Conservation (phyloP, 2,888 invertebrate genomes). For the Leptinotarsa rubiginosa region DNA sequence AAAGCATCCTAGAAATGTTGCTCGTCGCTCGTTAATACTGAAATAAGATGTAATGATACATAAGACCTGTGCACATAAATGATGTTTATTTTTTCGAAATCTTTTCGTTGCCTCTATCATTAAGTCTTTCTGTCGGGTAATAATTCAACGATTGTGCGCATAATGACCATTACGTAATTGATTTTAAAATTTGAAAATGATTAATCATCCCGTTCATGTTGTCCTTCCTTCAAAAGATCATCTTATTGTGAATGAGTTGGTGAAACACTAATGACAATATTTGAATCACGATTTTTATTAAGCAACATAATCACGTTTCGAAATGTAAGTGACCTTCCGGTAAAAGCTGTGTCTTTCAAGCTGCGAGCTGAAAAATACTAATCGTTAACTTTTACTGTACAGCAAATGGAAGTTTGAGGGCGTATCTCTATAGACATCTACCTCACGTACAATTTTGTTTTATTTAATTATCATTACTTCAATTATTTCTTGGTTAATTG, state of each 20-base stretch:
- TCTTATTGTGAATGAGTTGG: conserved; percentile 27
- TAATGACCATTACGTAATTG: conserved; percentile 39
- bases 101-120: conserved; percentile 9
- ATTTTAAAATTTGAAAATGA: conserved; percentile 42
- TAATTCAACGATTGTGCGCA: conserved; percentile 25
- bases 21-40: conserved; percentile 4
- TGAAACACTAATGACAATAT: conserved; percentile 33
- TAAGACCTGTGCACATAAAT: conserved; percentile 19
- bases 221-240: conserved; percentile 26
- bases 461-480: conserved; percentile 2
- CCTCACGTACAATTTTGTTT: conserved; percentile 5
- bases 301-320: conserved; percentile 10
- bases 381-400: conserved; percentile 11
- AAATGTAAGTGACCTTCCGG: conserved; percentile 20
- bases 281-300: conserved; percentile 35
- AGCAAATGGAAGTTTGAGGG: background rate
- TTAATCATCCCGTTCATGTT: conserved; percentile 38
- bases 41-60: conserved; percentile 11
- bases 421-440: background rate
- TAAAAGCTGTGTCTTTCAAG: background rate
- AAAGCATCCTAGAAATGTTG: conserved; percentile 11
- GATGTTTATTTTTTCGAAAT: conserved; percentile 32
- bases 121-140: conserved; percentile 31
- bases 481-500: conserved; percentile 2
- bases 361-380: conserved; percentile 1